Evolutionary conservation across 2,797 vertebrate species (phyloP).

Genomic region (Halcyon badia): DNA sequence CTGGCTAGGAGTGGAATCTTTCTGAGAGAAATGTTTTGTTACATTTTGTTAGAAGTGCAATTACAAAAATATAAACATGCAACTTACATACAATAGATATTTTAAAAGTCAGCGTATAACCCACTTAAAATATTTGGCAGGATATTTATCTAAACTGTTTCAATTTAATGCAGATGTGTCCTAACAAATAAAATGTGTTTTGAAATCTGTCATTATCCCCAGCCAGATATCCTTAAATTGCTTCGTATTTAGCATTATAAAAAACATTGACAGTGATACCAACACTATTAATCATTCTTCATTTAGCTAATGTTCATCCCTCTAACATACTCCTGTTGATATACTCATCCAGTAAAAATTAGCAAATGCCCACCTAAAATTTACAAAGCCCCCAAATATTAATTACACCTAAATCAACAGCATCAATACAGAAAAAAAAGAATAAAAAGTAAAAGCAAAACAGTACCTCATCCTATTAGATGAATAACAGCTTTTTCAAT

Average conservation of each 20-base stretch:
- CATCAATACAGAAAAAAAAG: not conserved
- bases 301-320: not conserved
- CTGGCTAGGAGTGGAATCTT: not conserved
- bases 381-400: not conserved
- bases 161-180: slow-evolving; percentile 8
- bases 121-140: slow-evolving; percentile 15
- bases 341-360: not conserved
- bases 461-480: not conserved
- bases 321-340: not conserved
- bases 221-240: not conserved
- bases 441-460: not conserved
- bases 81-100: slow-evolving; percentile 42
- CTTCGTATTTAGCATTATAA: not conserved
- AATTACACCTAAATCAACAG: not conserved
- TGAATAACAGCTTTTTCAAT: not conserved
- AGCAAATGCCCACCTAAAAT: not conserved
- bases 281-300: not conserved
- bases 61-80: slow-evolving; percentile 29
- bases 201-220: not conserved
- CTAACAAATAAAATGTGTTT: slow-evolving; percentile 32
- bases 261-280: not conserved
- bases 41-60: slow-evolving; percentile 24
- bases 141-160: not conserved
- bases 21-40: slow-evolving; percentile 23
- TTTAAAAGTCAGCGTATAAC: slow-evolving; percentile 10